phyloP scores from a whole-genome alignment of 2,797 vertebrate genomes.

The Tokudaia tokunoshimensis region DNA sequence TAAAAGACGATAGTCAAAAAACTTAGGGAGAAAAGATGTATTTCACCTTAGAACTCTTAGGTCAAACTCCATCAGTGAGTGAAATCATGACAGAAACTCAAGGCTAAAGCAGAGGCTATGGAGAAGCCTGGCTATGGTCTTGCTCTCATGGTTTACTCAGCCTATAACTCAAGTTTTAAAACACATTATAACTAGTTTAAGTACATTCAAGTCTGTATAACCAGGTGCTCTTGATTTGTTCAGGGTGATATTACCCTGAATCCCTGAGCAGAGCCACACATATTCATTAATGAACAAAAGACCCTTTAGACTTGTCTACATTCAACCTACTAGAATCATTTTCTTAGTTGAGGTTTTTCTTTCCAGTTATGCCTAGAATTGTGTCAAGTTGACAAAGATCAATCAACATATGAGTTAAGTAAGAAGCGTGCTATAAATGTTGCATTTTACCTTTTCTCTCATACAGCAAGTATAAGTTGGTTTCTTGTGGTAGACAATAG shows the following conservation, averaged over 20 bases:
- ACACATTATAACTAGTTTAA: constrained; percentile 59
- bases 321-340: neutral
- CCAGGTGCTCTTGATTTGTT: constrained; percentile 61
- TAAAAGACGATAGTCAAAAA: neutral
- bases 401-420: neutral
- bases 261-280: neutral
- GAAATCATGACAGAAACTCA: neutral
- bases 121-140: neutral
- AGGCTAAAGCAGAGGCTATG: neutral
- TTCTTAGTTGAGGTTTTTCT: neutral
- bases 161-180: constrained; percentile 4
- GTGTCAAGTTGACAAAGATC: neutral
- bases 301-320: neutral
- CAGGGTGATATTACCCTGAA: neutral
- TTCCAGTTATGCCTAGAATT: neutral
- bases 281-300: neutral
- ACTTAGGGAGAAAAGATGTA: neutral
- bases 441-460: neutral
- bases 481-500: neutral
- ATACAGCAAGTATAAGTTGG: no score
- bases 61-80: no score
- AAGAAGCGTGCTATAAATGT: neutral
- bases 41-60: neutral
- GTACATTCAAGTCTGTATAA: constrained; percentile 66
- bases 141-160: neutral